Evolutionary conservation across 2,888 invertebrate species (phyloP).

Genomic region (Athalia circularis): DNA sequence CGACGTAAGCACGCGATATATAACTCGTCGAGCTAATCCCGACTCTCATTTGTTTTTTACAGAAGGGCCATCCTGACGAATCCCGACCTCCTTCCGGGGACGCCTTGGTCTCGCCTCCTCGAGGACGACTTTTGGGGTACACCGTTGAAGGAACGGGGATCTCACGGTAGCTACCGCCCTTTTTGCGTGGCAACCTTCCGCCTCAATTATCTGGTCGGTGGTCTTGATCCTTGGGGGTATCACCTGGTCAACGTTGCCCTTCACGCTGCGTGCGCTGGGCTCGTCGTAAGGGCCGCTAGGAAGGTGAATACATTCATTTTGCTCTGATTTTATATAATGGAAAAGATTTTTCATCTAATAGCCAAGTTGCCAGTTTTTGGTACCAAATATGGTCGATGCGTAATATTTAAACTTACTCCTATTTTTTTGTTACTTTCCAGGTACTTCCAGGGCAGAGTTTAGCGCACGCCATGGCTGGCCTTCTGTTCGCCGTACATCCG

Average conservation of each 20-base stretch:
- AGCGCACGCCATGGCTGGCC: slow-evolving; percentile 85
- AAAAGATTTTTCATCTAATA: no score
- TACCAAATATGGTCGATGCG: no score
- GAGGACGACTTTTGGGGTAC: slow-evolving; percentile 99
- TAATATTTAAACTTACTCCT: no score
- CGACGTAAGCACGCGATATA: slow-evolving; percentile 15
- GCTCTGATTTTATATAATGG: no score
- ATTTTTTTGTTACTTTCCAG: slow-evolving; percentile 53
- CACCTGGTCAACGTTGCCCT: slow-evolving; percentile 91
- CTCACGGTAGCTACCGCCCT: slow-evolving; percentile 97
- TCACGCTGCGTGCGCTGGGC: slow-evolving; percentile 89
- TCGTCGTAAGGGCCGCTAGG: slow-evolving; percentile 87
- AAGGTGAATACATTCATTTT: slow-evolving; percentile 72
- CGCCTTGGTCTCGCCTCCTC: slow-evolving; percentile 88
- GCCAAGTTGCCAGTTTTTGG: no score
- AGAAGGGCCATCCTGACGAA: slow-evolving; percentile 97
- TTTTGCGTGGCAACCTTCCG: slow-evolving; percentile 93
- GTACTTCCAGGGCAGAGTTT: slow-evolving; percentile 80
- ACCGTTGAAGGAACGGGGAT: slow-evolving; percentile 92
- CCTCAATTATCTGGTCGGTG: slow-evolving; percentile 86
- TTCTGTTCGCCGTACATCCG: slow-evolving; percentile 95
- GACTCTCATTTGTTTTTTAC: slow-evolving; percentile 64
- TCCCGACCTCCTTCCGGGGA: slow-evolving; percentile 91
- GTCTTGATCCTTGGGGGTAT: slow-evolving; percentile 88
- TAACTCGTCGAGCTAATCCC: slow-evolving; percentile 11